Evolutionary conservation across 2,888 invertebrate species (phyloP).

Genomic region (Lomographa bimaculata): DNA sequence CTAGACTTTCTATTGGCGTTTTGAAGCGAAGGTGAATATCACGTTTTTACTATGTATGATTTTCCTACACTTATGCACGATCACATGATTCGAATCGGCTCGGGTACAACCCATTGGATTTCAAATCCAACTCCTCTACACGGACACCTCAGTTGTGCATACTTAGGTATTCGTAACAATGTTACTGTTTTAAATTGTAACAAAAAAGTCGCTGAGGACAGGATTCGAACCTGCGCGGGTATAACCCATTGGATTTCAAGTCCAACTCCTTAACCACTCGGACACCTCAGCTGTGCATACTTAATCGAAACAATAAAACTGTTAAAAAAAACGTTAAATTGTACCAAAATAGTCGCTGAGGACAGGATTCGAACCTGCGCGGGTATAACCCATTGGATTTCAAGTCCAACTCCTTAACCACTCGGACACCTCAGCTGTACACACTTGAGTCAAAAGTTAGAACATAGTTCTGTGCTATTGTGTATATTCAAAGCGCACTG

Average conservation of each 20-base stretch:
- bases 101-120: conserved; percentile 76
- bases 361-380: conserved; percentile 85
- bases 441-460: not conserved
- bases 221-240: conserved; percentile 84
- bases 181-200: no score
- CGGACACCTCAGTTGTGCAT: conserved; percentile 62
- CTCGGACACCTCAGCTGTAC: conserved; percentile 79
- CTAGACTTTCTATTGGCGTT: no score
- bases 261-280: conserved; percentile 84
- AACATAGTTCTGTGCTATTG: not conserved
- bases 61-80: not conserved
- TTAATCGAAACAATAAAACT: not conserved
- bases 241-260: conserved; percentile 84
- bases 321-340: no score
- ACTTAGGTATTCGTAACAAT: no score
- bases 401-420: conserved; percentile 84
- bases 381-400: conserved; percentile 84
- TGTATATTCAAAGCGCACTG: not conserved
- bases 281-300: conserved; percentile 70
- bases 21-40: no score
- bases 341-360: conserved; percentile 37
- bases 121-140: conserved; percentile 75
- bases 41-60: no score
- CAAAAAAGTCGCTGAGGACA: conserved; percentile 29
- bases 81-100: conserved; percentile 77